Evolutionary conservation across 2,113 vertebrate genomes (phyloP).

Genomic region (Pygathrix nemaeus): DNA sequence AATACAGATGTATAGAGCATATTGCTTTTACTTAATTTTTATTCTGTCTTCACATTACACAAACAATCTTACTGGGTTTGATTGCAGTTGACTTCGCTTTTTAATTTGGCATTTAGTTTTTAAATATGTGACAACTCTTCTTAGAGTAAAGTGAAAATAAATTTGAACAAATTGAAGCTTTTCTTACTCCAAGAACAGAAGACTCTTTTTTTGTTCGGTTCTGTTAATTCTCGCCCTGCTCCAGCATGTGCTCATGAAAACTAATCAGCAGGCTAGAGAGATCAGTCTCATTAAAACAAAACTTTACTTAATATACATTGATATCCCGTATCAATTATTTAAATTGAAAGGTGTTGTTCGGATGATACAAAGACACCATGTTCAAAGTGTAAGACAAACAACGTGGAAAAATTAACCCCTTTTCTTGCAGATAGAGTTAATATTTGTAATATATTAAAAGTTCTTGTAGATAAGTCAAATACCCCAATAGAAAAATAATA

Average conservation of each 20-base stretch:
- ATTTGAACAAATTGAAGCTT: constrained; percentile 48
- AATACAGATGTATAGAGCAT: constrained; percentile 40
- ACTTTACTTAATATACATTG: background rate
- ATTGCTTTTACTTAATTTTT: constrained; percentile 28
- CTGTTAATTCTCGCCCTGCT: background rate
- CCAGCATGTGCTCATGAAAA: background rate
- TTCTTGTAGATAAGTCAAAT: constrained; percentile 14
- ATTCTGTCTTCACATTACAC: background rate
- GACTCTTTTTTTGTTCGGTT: constrained; percentile 33
- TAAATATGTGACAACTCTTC: constrained; percentile 5
- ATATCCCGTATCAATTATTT: background rate
- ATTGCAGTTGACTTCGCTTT: background rate
- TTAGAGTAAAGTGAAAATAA: constrained; percentile 56
- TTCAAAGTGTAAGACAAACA: background rate
- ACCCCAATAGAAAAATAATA: background rate
- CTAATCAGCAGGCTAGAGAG: background rate
- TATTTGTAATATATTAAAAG: background rate
- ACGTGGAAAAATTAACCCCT: background rate
- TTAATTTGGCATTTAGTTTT: constrained; percentile 4
- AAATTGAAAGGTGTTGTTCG: constrained; percentile 10
- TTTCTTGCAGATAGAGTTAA: background rate
- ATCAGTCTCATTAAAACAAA: background rate
- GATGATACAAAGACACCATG: background rate
- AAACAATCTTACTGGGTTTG: constrained; percentile 19
- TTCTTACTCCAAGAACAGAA: constrained; percentile 54